Evolutionary conservation across 2,888 invertebrate species (phyloP).

Genomic region (Volucella inflata): DNA sequence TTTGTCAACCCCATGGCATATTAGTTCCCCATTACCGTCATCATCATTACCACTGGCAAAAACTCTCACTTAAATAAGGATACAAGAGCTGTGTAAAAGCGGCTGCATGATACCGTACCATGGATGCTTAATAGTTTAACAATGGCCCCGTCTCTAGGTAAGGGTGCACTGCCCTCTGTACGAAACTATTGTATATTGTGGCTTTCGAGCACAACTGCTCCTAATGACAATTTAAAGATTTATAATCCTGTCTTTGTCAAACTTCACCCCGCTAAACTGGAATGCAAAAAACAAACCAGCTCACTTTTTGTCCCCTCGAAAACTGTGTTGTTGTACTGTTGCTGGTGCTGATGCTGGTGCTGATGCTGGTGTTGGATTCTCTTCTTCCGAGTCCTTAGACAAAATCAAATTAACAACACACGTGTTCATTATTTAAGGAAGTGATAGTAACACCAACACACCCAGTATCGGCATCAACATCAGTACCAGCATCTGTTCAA

Average conservation of each 20-base stretch:
- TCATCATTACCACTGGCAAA: constrained; percentile 26
- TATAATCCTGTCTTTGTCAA: constrained; percentile 10
- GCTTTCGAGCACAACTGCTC: constrained; percentile 10
- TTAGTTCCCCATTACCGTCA: constrained; percentile 38
- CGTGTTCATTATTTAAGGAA: constrained; percentile 42
- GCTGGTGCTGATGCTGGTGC: neutral
- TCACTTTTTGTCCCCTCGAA: neutral
- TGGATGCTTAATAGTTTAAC: constrained; percentile 23
- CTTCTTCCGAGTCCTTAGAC: neutral
- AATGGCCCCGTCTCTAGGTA: constrained; percentile 2
- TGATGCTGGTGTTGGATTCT: neutral
- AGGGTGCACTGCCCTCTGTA: neutral
- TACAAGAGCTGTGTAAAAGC: neutral
- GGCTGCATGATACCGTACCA: neutral
- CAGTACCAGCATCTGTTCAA: too few relatives aligned
- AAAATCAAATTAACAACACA: constrained; percentile 35
- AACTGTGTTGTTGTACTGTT: neutral
- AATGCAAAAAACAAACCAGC: neutral
- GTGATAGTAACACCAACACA: neutral
- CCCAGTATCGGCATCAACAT: neutral
- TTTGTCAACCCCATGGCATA: constrained; percentile 42
- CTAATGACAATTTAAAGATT: constrained; percentile 41
- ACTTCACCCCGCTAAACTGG: neutral
- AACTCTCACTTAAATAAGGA: neutral
- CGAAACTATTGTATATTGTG: neutral